These are phyloP conservation scores for Dendrolimus punctatus DNA, from an alignment of 1,140 invertebrate genomes.

Conservation along the genomic window DNA sequence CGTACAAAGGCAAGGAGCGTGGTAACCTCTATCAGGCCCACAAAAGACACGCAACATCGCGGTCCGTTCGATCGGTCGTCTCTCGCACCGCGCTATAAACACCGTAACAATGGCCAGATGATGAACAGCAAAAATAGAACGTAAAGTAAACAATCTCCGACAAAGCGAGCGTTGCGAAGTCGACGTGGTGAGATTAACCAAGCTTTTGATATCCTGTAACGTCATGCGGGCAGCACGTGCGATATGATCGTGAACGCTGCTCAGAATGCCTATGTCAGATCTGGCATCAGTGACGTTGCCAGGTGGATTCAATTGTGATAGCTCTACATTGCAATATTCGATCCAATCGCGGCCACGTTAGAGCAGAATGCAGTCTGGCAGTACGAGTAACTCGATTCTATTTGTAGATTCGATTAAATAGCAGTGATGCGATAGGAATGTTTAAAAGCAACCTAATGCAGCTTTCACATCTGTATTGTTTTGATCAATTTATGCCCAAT, in stretches of 20 bases:
- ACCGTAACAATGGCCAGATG: constrained; percentile 66
- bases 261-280: no score
- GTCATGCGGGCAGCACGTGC: constrained; percentile 17
- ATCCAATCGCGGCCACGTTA: no score
- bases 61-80: constrained; percentile 14
- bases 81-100: constrained; percentile 43
- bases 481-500: no score
- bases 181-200: constrained; percentile 36
- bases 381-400: no score
- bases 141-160: constrained; percentile 57
- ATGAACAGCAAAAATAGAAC: constrained; percentile 64
- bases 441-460: no score
- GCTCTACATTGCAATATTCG: no score
- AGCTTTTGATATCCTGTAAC: constrained; percentile 30
- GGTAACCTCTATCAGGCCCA: constrained; percentile 18
- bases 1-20: constrained; percentile 8
- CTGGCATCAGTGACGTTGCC: no score
- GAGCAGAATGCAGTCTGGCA: no score
- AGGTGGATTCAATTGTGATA: no score
- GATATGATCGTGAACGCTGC: not conserved
- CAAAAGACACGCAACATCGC: constrained; percentile 20
- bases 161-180: constrained; percentile 48
- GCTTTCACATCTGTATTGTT: no score
- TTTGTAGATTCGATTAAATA: no score
- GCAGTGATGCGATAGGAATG: no score